A percentile compares a stretch with the other conserved stretches of the same genome.
Evolutionary conservation across 2,888 invertebrate genomes (phyloP).

Genomic region (Xylota segnis): DNA sequence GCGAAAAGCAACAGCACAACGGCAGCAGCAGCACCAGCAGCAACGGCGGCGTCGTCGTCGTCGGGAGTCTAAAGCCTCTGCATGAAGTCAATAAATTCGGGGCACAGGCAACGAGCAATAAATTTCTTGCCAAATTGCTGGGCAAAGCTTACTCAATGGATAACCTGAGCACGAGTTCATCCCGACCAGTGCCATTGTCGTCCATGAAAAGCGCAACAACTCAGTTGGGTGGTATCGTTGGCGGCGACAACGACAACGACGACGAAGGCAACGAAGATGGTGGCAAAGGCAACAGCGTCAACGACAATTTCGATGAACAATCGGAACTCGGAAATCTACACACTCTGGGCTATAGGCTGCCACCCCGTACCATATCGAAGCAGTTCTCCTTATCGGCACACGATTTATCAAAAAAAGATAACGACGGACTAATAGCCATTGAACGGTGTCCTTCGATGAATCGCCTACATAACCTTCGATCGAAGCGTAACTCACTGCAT

Average conservation of each 20-base stretch:
- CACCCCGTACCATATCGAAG: constrained; percentile 79
- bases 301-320: constrained; percentile 53
- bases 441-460: constrained; percentile 56
- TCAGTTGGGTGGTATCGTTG: constrained; percentile 35
- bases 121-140: constrained; percentile 85
- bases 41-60: neutral
- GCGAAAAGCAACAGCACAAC: constrained; percentile 56
- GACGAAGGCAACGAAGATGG: constrained; percentile 44
- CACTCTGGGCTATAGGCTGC: constrained; percentile 64
- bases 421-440: constrained; percentile 65
- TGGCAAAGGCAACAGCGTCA: constrained; percentile 36
- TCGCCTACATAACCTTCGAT: constrained; percentile 58
- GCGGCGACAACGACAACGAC: constrained; percentile 23
- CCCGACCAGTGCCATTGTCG: constrained; percentile 38
- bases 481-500: constrained; percentile 48
- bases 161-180: constrained; percentile 82
- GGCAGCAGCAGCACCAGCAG: too few relatives aligned
- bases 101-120: constrained; percentile 83
- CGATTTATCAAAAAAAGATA: constrained; percentile 84
- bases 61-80: constrained; percentile 27
- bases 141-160: constrained; percentile 85
- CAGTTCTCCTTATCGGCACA: constrained; percentile 84
- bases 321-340: constrained; percentile 33
- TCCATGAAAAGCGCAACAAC: constrained; percentile 59
- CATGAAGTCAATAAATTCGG: constrained; percentile 75